Percentiles rank a stretch among this genome's conserved stretches.
phyloP scores from a whole-genome alignment of 2,113 vertebrate genomes.

The Nematolebias whitei region DNA sequence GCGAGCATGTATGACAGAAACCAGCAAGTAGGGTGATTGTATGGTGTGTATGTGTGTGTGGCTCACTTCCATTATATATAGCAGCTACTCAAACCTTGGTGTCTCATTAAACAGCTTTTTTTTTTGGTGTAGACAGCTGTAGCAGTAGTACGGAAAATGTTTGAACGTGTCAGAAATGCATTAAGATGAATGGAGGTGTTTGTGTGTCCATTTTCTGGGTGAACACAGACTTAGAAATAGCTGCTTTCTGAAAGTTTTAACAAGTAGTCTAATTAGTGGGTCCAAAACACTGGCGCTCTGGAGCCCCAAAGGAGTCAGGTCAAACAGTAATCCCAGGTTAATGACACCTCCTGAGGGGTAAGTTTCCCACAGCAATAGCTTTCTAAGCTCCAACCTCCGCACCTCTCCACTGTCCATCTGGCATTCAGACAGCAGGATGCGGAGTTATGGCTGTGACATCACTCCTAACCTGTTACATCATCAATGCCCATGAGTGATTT shows the following conservation, averaged over 20 bases:
- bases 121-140: slow-evolving; percentile 59
- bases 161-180: slow-evolving; percentile 59
- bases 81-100: slow-evolving; percentile 73
- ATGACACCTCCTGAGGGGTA: slow-evolving; percentile 81
- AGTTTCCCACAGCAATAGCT: slow-evolving; percentile 74
- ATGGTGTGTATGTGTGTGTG: slow-evolving; percentile 20
- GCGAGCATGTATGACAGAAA: slow-evolving; percentile 55
- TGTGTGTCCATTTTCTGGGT: slow-evolving; percentile 47
- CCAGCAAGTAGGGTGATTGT: slow-evolving; percentile 45
- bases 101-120: slow-evolving; percentile 80
- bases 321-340: slow-evolving; percentile 81
- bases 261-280: slow-evolving; percentile 79
- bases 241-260: slow-evolving; percentile 70
- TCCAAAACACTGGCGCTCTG: slow-evolving; percentile 53
- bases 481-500: slow-evolving; percentile 73
- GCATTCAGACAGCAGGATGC: slow-evolving; percentile 64
- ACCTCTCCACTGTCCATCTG: slow-evolving; percentile 76
- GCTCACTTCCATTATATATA: slow-evolving; percentile 44
- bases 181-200: slow-evolving; percentile 69
- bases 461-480: slow-evolving; percentile 81
- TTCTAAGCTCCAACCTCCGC: slow-evolving; percentile 72
- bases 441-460: slow-evolving; percentile 81
- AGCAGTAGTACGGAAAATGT: slow-evolving; percentile 59
- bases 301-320: slow-evolving; percentile 61
- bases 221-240: slow-evolving; percentile 58